Evolutionary conservation across 2,888 invertebrate genomes (phyloP).

Genomic region (Aethes cnicana): DNA sequence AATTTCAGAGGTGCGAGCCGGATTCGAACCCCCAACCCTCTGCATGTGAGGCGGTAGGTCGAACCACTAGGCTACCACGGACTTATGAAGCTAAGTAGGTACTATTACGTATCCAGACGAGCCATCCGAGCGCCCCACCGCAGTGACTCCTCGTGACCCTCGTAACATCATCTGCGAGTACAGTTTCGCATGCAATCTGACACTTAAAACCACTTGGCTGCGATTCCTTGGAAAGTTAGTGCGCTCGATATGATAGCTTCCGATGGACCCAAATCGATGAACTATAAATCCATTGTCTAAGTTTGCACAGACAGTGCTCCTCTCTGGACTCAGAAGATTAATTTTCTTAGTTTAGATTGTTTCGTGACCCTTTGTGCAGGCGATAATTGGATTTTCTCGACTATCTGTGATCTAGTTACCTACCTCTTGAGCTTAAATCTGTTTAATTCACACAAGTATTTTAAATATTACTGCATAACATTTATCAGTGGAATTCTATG

Average conservation of each 20-base stretch:
- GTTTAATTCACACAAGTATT: constrained; percentile 46
- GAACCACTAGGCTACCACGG: too few species aligned
- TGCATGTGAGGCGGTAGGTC: too few species aligned
- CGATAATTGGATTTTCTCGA: constrained; percentile 80
- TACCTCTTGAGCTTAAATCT: constrained; percentile 62
- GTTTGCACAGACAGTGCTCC: constrained; percentile 78
- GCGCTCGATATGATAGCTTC: constrained; percentile 48
- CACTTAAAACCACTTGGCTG: constrained; percentile 33
- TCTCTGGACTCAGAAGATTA: constrained; percentile 80
- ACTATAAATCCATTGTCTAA: constrained; percentile 82
- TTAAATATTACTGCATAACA: constrained; percentile 5
- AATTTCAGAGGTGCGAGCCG: too few species aligned
- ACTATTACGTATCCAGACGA: neutral
- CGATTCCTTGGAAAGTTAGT: constrained; percentile 35
- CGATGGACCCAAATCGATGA: constrained; percentile 77
- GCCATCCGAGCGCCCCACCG: constrained; percentile 6
- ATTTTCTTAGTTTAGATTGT: constrained; percentile 83
- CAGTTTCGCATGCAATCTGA: constrained; percentile 30
- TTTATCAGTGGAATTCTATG: too few species aligned
- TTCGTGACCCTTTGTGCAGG: constrained; percentile 81
- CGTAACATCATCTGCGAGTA: constrained; percentile 23
- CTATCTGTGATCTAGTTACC: constrained; percentile 78
- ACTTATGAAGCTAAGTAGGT: too few species aligned
- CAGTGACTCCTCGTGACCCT: constrained; percentile 17
- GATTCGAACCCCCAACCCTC: too few species aligned